These are phyloP conservation scores for Seira ritae DNA, from an alignment of 2,888 invertebrate genomes.

Conservation along the genomic window DNA sequence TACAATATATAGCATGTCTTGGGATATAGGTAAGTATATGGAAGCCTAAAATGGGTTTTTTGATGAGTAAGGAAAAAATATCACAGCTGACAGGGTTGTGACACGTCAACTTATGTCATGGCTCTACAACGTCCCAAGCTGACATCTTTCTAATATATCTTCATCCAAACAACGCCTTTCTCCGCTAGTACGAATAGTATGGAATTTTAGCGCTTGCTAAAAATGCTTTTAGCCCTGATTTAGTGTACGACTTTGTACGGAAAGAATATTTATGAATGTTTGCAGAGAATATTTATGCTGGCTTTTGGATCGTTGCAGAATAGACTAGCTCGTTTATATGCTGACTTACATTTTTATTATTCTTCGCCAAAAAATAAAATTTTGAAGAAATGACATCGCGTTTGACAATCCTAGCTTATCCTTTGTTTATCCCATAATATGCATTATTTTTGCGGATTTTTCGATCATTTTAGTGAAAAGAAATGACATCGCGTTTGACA, in stretches of 20 bases:
- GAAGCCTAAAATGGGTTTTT: too few species aligned
- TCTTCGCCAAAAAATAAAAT: neutral
- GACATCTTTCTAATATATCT: conserved; percentile 57
- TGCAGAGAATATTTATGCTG: neutral
- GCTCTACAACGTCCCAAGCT: conserved; percentile 55
- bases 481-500: too few species aligned
- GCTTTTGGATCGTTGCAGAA: neutral
- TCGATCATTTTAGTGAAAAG: too few species aligned
- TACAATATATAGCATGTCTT: too few species aligned
- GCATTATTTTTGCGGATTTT: too few species aligned
- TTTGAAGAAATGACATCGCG: too few species aligned
- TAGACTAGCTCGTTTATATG: neutral
- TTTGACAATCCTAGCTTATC: too few species aligned
- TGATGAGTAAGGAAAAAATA: conserved; percentile 56
- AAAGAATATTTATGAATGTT: neutral
- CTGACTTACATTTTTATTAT: neutral
- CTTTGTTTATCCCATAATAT: too few species aligned
- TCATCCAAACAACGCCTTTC: conserved; percentile 49
- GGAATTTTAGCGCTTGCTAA: too few species aligned
- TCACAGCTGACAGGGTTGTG: conserved; percentile 61
- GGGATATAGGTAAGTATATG: too few species aligned
- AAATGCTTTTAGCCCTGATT: too few species aligned
- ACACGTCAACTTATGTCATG: conserved; percentile 62
- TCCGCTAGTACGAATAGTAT: neutral
- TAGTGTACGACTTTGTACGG: neutral